Conservation (phyloP, 1,140 invertebrate genomes). For the Atta colombica region DNA sequence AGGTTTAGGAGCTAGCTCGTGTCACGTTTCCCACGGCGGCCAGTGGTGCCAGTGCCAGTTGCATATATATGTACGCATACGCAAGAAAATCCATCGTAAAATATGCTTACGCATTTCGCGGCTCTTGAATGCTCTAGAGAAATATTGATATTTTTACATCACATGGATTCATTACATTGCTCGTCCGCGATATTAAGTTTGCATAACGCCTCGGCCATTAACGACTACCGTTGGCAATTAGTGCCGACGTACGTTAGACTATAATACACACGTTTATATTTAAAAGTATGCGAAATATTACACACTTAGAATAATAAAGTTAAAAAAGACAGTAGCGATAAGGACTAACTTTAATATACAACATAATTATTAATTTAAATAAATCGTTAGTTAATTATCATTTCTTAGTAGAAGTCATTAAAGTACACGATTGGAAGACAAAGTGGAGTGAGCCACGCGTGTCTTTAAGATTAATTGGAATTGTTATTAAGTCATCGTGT, state of each 20-base stretch:
- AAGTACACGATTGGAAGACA: neutral
- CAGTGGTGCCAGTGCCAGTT: slow-evolving; percentile 26
- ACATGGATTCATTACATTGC: slow-evolving; percentile 10
- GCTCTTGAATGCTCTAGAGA: slow-evolving; percentile 26
- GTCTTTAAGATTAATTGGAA: neutral
- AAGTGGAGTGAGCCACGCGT: neutral
- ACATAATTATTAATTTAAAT: neutral
- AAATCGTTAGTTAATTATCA: neutral
- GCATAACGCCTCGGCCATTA: slow-evolving; percentile 25
- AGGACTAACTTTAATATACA: neutral
- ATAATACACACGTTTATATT: neutral
- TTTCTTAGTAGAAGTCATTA: neutral
- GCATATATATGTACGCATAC: slow-evolving; percentile 65
- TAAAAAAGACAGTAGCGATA: neutral
- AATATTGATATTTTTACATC: slow-evolving; percentile 61
- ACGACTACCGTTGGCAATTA: slow-evolving; percentile 42
- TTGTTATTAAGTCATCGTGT: slow-evolving; percentile 38
- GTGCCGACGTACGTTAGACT: neutral
- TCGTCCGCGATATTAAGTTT: slow-evolving; percentile 40
- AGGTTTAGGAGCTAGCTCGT: slow-evolving; percentile 72
- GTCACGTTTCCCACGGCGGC: slow-evolving; percentile 75
- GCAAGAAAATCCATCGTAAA: slow-evolving; percentile 69
- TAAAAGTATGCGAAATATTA: slow-evolving; percentile 36
- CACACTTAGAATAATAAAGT: neutral
- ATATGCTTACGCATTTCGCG: slow-evolving; percentile 70